Evolutionary conservation across 2,797 vertebrate genomes (phyloP), one percentile per base, ranked within the genome.

Genomic region (Euphonia xanthogaster): DNA sequence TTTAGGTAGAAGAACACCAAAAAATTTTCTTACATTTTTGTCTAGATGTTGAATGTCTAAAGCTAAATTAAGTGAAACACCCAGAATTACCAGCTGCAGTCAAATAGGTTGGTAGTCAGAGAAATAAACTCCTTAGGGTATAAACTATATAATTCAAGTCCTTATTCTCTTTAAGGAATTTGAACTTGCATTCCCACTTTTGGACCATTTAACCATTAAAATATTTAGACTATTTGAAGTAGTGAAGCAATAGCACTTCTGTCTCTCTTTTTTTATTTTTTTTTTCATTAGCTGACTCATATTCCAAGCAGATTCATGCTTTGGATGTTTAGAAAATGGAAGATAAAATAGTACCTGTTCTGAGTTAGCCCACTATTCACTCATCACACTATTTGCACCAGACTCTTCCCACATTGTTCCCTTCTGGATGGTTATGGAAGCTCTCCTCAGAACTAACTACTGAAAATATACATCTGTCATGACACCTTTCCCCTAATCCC

Each of bases 221-320:
- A 4, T 68, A 39, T 44, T 60, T 60, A 58, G 54, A 68, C 6
- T 44, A 19, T 39, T 40, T 48, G 24, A 87, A 66, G 42, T 7
- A 57, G 5, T 37, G 27, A 77, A 71, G 10, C 16, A 65, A 13
- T 11, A 44, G 30, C 33, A 60, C 21, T 16, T 47, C 2, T 30
- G 2, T 21, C 1, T 48, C 0, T 8, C 1, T 39, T 3, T 17
- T 8, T 3, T 10, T 3, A 7, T 7, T 5, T 25, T 10, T 19
- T 28, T 47, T 40, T 14, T 2, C 2, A 54, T 54, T 42, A 61
- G 5, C 19, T 70, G 47, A 68, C n/a, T 67, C 19, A 35, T 19
- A 24, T 40, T 78, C n/a, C 21, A 80, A 68, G 16, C 14, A 81
- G 7, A 39, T 33, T 75, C 5, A 14, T 48, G 9, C 65, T 75